These are phyloP conservation scores for Scopus umbretta DNA, from an alignment of 2,113 vertebrate genomes.

Conservation along the genomic window DNA sequence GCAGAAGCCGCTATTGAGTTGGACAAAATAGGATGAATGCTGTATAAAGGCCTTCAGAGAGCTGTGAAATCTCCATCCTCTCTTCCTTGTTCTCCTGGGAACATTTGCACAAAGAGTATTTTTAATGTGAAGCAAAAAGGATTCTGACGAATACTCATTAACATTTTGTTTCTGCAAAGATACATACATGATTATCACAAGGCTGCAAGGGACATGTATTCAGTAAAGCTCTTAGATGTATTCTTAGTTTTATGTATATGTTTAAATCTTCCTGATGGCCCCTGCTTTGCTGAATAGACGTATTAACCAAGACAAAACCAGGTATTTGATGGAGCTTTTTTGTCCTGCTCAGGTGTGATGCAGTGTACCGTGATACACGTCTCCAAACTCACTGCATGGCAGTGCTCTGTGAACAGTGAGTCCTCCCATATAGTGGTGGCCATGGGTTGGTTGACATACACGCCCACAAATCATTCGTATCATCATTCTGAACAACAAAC, in stretches of 20 bases:
- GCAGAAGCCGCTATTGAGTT: constrained; percentile 54
- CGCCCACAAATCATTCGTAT: neutral
- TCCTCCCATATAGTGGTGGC: neutral
- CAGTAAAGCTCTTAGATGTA: constrained; percentile 16
- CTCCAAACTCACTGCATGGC: neutral
- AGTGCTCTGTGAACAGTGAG: neutral
- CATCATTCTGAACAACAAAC: neutral
- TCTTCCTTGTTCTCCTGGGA: constrained; percentile 55
- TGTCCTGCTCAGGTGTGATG: neutral
- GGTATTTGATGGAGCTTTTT: neutral
- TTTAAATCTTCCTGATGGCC: neutral
- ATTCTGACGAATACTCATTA: constrained; percentile 54
- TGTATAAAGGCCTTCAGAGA: constrained; percentile 59
- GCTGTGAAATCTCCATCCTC: constrained; percentile 59
- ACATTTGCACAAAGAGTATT: constrained; percentile 59
- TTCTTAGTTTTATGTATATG: constrained; percentile 1
- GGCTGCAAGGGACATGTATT: neutral
- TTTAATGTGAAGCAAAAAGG: constrained; percentile 60
- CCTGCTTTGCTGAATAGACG: neutral
- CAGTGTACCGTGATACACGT: neutral
- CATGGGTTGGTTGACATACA: neutral
- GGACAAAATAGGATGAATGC: constrained; percentile 56
- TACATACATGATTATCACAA: constrained; percentile 21
- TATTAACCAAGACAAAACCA: neutral
- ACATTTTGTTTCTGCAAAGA: constrained; percentile 57